phyloP scores from a whole-genome alignment of 2,113 vertebrate species.

The Rhabdornis inornatus region DNA sequence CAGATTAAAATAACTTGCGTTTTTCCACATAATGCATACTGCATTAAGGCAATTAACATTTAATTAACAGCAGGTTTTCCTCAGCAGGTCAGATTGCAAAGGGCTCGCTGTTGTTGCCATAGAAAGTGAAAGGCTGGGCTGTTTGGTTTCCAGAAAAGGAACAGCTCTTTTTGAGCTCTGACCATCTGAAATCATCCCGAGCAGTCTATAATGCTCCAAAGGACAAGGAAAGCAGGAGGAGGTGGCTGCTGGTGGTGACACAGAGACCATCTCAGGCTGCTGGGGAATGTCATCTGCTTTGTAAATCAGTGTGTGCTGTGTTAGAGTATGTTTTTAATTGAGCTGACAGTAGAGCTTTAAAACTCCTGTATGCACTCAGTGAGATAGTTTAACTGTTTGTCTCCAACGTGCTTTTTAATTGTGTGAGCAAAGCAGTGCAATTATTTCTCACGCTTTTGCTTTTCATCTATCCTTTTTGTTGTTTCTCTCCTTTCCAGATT shows the following conservation, averaged over 20 bases:
- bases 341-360: slow-evolving; percentile 51
- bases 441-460: slow-evolving; percentile 5
- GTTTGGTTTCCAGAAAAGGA: slow-evolving; percentile 59
- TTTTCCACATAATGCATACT: slow-evolving; percentile 69
- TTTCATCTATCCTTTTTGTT: slow-evolving; percentile 2
- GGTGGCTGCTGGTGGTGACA: slow-evolving; percentile 43
- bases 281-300: slow-evolving; percentile 68
- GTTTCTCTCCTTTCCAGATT: background rate
- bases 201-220: slow-evolving; percentile 36
- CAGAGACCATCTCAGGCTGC: slow-evolving; percentile 67
- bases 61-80: slow-evolving; percentile 87
- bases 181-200: slow-evolving; percentile 47
- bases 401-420: background rate
- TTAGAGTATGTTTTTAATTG: slow-evolving; percentile 56
- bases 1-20: slow-evolving; percentile 68
- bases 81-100: slow-evolving; percentile 78
- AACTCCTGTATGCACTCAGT: background rate
- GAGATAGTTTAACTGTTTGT: slow-evolving; percentile 62
- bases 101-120: slow-evolving; percentile 62
- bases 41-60: slow-evolving; percentile 88
- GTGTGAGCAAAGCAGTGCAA: background rate
- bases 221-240: background rate
- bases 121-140: slow-evolving; percentile 59
- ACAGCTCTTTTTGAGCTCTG: slow-evolving; percentile 54
- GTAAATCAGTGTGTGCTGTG: slow-evolving; percentile 42